Evolutionary conservation across 2,113 vertebrate species (phyloP).

Genomic region (Solea senegalensis): DNA sequence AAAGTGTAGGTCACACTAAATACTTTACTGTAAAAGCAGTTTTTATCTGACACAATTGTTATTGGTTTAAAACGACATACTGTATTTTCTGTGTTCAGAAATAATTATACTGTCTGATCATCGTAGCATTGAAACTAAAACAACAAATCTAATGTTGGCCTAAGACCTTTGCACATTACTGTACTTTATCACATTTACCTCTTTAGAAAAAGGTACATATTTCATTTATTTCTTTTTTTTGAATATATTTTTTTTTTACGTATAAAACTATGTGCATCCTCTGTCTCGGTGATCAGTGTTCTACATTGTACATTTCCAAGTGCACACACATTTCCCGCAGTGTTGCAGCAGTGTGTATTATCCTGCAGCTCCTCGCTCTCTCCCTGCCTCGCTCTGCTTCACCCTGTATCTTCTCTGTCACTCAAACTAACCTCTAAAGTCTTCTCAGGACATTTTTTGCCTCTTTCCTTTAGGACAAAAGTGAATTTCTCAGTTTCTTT

Average conservation of each 20-base stretch:
- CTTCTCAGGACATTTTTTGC: constrained; percentile 50
- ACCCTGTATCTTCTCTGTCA: constrained; percentile 38
- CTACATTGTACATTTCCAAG: constrained; percentile 62
- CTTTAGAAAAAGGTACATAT: constrained; percentile 43
- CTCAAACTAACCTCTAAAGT: constrained; percentile 48
- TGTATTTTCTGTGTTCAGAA: no score
- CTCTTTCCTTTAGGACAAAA: constrained; percentile 3
- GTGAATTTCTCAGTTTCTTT: constrained; percentile 12
- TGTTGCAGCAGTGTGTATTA: constrained; percentile 67
- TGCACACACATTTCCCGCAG: constrained; percentile 69
- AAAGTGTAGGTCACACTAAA: no score
- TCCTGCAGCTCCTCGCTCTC: constrained; percentile 62
- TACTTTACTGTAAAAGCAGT: no score
- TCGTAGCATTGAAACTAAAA: no score
- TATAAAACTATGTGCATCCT: constrained; percentile 64
- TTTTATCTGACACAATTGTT: no score
- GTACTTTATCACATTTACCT: constrained; percentile 24
- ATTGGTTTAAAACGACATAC: no score
- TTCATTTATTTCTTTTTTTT: constrained; percentile 12
- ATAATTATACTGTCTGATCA: no score
- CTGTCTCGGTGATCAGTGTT: constrained; percentile 49
- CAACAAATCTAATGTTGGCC: no score
- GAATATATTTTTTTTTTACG: constrained; percentile 32
- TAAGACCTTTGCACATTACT: background rate
- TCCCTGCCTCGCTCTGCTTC: constrained; percentile 41